Percentiles rank a stretch among this genome's conserved stretches.
phyloP scores from a whole-genome alignment of 1,140 invertebrate species.

The Saccostrea echinata region DNA sequence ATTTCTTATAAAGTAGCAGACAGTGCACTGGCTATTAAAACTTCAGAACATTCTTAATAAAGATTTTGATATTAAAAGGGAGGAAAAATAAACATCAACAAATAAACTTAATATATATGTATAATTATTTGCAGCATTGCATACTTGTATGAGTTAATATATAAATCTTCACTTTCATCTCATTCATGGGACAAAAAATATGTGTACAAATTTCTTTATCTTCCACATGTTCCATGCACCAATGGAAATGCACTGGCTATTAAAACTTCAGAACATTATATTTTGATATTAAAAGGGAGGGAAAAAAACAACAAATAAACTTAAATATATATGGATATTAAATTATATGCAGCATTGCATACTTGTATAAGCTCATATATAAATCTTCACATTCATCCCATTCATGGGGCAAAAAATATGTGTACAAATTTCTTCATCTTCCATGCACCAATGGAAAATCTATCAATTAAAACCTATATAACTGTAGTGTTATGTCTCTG shows the following conservation, averaged over 20 bases:
- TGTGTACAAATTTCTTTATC: neutral
- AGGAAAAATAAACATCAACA: neutral
- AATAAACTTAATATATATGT: neutral
- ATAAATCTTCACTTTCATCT: neutral
- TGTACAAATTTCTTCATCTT: slow-evolving; percentile 4
- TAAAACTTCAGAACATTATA: neutral
- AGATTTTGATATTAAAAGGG: neutral
- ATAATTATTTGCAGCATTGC: neutral
- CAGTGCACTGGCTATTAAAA: neutral
- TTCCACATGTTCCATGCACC: slow-evolving; percentile 37
- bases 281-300: neutral
- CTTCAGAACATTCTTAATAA: neutral
- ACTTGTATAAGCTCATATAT: neutral
- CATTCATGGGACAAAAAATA: neutral
- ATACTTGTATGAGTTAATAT: neutral
- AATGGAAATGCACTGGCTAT: neutral
- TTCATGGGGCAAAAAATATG: neutral
- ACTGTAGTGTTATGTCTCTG: slow-evolving; percentile 61
- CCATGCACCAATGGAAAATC: slow-evolving; percentile 31
- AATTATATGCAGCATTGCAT: neutral
- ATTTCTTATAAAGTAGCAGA: too few species aligned
- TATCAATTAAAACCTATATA: neutral
- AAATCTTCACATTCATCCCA: slow-evolving; percentile 11
- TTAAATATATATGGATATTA: neutral
- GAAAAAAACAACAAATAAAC: neutral